phyloP scores from a whole-genome alignment of 2,797 vertebrate species.

The Craterocephalus amniculus region DNA sequence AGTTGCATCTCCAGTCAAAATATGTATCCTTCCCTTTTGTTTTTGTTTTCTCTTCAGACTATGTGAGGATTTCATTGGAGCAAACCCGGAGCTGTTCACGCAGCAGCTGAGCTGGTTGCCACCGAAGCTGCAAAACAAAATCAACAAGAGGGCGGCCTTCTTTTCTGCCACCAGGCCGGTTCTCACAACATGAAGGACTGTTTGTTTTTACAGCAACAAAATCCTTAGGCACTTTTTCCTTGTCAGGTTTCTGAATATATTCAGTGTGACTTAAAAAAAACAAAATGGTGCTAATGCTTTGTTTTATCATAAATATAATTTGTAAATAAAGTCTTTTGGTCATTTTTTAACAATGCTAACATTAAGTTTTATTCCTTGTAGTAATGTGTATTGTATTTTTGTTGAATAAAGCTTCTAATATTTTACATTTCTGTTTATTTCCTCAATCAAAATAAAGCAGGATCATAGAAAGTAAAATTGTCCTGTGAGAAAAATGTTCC shows the following conservation, averaged over 20 bases:
- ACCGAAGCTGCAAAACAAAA: constrained; percentile 81
- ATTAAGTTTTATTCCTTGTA: constrained; percentile 45
- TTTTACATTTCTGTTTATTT: neutral
- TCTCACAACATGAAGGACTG: constrained; percentile 17
- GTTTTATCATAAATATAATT: constrained; percentile 48
- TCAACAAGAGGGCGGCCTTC: constrained; percentile 87
- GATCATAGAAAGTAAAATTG: neutral
- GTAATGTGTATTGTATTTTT: constrained; percentile 36
- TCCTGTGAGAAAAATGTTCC: neutral
- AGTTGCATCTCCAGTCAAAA: too few species aligned
- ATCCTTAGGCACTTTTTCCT: constrained; percentile 9
- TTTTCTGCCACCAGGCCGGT: constrained; percentile 73
- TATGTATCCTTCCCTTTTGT: too few species aligned
- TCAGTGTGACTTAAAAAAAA: constrained; percentile 22
- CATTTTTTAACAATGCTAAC: constrained; percentile 42
- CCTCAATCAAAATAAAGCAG: neutral
- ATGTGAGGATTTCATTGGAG: constrained; percentile 90
- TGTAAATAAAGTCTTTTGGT: constrained; percentile 50
- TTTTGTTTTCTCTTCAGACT: constrained; percentile 72
- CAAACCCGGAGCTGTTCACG: constrained; percentile 78
- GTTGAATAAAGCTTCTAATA: constrained; percentile 65
- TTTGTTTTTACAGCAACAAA: constrained; percentile 3
- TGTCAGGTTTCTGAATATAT: constrained; percentile 17
- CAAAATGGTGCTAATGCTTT: constrained; percentile 31
- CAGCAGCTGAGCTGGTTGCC: constrained; percentile 85